Evolutionary conservation across 2,888 invertebrate genomes (phyloP).

Genomic region (Icerya purchasi): DNA sequence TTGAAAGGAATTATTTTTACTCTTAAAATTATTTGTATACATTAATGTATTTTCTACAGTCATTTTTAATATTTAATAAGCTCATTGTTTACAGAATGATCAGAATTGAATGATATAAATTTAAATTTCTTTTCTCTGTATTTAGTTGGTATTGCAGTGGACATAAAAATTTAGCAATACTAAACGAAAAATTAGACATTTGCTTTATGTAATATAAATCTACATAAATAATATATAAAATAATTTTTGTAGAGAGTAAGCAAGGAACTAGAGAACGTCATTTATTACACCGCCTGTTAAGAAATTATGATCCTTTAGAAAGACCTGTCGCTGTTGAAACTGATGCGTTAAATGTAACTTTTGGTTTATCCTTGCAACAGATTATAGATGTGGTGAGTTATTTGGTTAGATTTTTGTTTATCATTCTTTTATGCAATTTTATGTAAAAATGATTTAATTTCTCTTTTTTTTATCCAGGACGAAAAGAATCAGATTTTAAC

Average conservation of each 20-base stretch:
- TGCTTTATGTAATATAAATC: background rate
- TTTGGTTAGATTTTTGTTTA: background rate
- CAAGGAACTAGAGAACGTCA: conserved; percentile 79
- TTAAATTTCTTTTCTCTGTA: no score
- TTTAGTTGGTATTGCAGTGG: no score
- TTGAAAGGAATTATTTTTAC: no score
- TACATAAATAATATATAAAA: background rate
- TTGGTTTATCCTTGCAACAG: conserved; percentile 77
- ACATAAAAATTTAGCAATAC: no score
- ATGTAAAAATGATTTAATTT: no score
- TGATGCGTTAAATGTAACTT: conserved; percentile 70
- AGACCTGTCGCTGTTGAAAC: conserved; percentile 81
- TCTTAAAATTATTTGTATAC: no score
- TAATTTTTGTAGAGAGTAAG: conserved; percentile 44
- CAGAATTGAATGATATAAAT: no score
- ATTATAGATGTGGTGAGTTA: conserved; percentile 84
- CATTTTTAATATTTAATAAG: no score
- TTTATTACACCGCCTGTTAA: conserved; percentile 59
- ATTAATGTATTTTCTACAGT: no score
- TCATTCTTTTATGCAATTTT: background rate
- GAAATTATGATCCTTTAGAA: conserved; percentile 63
- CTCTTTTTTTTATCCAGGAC: conserved; percentile 46
- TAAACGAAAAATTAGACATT: background rate
- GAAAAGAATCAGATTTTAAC: conserved; percentile 64
- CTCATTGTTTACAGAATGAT: no score